Base-by-base conservation (phyloP, 2,113 vertebrate species). In the Mobula hypostoma region DNA sequence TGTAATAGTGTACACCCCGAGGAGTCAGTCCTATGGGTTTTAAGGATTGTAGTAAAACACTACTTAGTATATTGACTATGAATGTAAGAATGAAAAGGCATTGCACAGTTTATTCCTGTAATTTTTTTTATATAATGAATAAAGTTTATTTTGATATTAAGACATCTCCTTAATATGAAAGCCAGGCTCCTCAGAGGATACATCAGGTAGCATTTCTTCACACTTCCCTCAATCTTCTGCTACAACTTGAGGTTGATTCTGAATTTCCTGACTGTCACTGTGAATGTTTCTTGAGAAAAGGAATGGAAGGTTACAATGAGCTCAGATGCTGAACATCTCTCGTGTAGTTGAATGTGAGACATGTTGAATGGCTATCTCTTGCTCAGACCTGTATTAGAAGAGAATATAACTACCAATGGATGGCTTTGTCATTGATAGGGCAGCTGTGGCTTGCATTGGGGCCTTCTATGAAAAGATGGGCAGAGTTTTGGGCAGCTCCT, bases 401-500 rank as follows among this genome's bases (percentile, higher is more conserved):
- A 74, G 68, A 72, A 74, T 74, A 7, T 56, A 74, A 76, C 40
- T 92, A 56, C 24, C 70, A 74, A 5, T 48, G n/a, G 12, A 6
- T 56, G 70, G 8, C 61, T 76, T 72, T 76, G 91, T 27, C 87
- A 96, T 79, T 95, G 94, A 1, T 94, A 99, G 99, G 92, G 98
- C 99, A 96, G 98, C 98, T 5, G 99, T 99, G 95, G 98, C 98
- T 3, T 99, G 99, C 96, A 98, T 99, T 91, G 99, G 99, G 91
- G 98, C 98, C 19, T 99, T 99, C 96, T 99, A 99, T 96, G 98
- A 99, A 96, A 98, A 99, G 96, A 99, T 99, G 98, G 99, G 99
- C 72, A 97, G 99, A 95, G 99, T 99, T 98, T 95, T 99, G 94
- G 99, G 99, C 94, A 99, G 99, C 96, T 98, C 98, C 94, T 99